Percentiles rank a stretch among this genome's conserved stretches.
Evolutionary conservation across 1,140 invertebrate genomes (phyloP).

Genomic region (Radopholus similis): DNA sequence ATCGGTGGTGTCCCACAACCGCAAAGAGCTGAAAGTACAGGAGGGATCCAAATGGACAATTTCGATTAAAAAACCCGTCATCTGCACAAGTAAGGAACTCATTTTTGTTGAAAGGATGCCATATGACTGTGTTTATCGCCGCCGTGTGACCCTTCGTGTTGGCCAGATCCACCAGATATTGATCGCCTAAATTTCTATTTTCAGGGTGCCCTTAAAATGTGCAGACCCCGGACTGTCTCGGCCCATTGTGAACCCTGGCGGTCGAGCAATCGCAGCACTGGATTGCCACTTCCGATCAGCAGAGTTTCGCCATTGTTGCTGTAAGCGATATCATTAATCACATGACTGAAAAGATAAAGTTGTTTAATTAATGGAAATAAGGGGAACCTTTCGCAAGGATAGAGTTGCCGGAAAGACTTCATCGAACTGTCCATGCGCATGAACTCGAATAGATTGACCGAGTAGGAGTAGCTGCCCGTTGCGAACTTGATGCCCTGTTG

Average conservation of each 20-base stretch:
- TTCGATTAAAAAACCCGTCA: conserved; percentile 67
- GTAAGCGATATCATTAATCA: conserved; percentile 83
- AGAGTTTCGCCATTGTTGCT: conserved; percentile 87
- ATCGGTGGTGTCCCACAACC: conserved; percentile 78
- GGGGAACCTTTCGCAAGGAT: conserved; percentile 83
- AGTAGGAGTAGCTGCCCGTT: conserved; percentile 85
- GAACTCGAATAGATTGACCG: conserved; percentile 95
- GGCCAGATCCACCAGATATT: conserved; percentile 89
- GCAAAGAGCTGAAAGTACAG: conserved; percentile 69
- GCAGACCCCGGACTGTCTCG: conserved; percentile 78
- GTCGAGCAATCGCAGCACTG: conserved; percentile 70
- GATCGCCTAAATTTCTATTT: conserved; percentile 68
- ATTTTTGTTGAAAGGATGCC: conserved; percentile 84
- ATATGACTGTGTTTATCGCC: conserved; percentile 80
- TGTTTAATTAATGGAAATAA: conserved; percentile 35
- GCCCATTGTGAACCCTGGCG: conserved; percentile 90
- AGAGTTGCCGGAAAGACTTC: conserved; percentile 81
- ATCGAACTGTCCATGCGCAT: conserved; percentile 89
- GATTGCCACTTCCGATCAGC: conserved; percentile 61
- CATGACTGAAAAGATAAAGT: conserved; percentile 68
- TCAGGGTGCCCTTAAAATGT: background rate
- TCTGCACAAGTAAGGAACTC: conserved; percentile 90
- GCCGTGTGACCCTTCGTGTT: conserved; percentile 92
- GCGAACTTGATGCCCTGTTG: conserved; percentile 84
- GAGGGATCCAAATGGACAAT: conserved; percentile 12